These are phyloP conservation scores for Ornithorhynchus anatinus DNA, from an alignment of 2,113 vertebrate species.

Conservation along the genomic window DNA sequence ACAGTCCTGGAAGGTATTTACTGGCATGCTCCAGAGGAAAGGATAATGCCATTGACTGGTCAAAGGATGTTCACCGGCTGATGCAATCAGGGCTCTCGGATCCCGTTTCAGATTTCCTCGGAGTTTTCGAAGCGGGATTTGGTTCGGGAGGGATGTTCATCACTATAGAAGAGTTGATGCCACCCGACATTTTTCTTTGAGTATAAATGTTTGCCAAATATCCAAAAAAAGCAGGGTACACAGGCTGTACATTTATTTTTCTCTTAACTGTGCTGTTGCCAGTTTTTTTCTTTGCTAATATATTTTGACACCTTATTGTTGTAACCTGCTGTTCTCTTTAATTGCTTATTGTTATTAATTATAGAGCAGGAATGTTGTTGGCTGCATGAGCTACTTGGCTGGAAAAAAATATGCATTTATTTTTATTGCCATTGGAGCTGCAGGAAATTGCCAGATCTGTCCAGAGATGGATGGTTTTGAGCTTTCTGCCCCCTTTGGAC, in stretches of 20 bases:
- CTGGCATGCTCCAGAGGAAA: constrained; percentile 32
- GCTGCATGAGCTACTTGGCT: constrained; percentile 65
- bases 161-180: constrained; percentile 43
- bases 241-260: constrained; percentile 37
- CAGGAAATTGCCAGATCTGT: constrained; percentile 54
- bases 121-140: constrained; percentile 29
- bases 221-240: constrained; percentile 19
- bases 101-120: constrained; percentile 35
- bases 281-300: constrained; percentile 56
- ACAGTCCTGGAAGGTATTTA: constrained; percentile 35
- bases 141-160: constrained; percentile 54
- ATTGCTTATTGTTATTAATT: constrained; percentile 78
- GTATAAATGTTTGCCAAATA: constrained; percentile 23
- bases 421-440: constrained; percentile 61
- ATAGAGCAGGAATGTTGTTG: constrained; percentile 57
- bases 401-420: constrained; percentile 65
- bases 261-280: constrained; percentile 31
- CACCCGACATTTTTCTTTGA: constrained; percentile 29
- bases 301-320: constrained; percentile 61
- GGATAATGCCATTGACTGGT: constrained; percentile 27
- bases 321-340: constrained; percentile 71
- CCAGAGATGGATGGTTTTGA: constrained; percentile 52
- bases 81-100: constrained; percentile 22
- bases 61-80: constrained; percentile 33
- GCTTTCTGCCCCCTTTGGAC: constrained; percentile 43